phyloP scores from a whole-genome alignment of 2,113 vertebrate species.

The Heloderma charlesbogerti region DNA sequence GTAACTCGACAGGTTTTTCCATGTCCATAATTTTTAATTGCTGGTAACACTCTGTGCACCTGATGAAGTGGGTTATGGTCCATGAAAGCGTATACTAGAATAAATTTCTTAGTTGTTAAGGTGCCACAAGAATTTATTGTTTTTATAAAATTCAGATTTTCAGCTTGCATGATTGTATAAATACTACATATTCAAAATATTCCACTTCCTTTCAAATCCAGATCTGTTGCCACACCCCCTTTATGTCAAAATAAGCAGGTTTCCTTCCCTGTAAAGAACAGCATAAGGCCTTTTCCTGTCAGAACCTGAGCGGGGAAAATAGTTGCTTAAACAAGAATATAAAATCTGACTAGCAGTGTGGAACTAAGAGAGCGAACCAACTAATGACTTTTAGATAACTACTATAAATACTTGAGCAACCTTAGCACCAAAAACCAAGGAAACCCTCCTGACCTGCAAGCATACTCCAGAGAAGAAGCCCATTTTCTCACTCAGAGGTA shows the following conservation, averaged over 20 bases:
- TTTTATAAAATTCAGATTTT: too few relatives aligned
- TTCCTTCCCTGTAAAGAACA: constrained; percentile 32
- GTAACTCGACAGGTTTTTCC: not conserved
- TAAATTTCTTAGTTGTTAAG: too few relatives aligned
- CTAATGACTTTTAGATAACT: not conserved
- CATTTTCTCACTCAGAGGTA: not conserved
- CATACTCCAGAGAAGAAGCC: not conserved
- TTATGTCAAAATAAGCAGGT: constrained; percentile 24
- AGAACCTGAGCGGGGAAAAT: constrained; percentile 3
- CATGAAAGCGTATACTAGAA: too few relatives aligned
- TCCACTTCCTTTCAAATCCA: constrained; percentile 16
- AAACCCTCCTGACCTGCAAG: not conserved
- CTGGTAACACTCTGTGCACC: too few relatives aligned
- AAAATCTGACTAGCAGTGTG: constrained; percentile 16
- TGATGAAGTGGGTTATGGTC: too few relatives aligned
- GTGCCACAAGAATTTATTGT: too few relatives aligned
- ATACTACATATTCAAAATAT: not conserved
- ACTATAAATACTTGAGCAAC: not conserved
- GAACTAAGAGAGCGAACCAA: not conserved
- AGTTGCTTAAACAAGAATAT: not conserved
- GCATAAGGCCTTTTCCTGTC: constrained; percentile 32
- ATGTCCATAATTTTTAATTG: not conserved
- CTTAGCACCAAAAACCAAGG: too few relatives aligned
- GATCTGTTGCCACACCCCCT: constrained; percentile 1
- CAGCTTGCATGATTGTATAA: not conserved